Percentiles rank a stretch among this genome's conserved stretches.
Evolutionary conservation across 2,113 vertebrate genomes (phyloP).

Genomic region (Leuciscus idus): DNA sequence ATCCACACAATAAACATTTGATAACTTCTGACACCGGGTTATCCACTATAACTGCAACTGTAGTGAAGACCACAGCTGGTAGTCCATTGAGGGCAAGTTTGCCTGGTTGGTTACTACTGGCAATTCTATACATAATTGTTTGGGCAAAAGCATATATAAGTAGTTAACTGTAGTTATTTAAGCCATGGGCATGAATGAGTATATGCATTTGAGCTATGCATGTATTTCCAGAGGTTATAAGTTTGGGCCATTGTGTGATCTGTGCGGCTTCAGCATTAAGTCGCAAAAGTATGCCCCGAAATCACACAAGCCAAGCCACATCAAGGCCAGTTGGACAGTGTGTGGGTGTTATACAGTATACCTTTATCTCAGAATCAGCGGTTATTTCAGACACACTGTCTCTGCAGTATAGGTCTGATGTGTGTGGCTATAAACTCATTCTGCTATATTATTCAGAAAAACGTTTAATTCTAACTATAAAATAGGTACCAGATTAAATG

Average conservation of each 20-base stretch:
- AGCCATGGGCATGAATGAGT: background rate
- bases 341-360: background rate
- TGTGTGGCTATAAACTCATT: background rate
- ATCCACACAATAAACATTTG: background rate
- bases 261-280: slow-evolving; percentile 29
- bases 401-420: slow-evolving; percentile 4
- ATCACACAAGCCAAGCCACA: slow-evolving; percentile 35
- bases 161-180: background rate
- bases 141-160: background rate
- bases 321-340: slow-evolving; percentile 20
- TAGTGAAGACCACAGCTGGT: background rate
- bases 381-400: background rate
- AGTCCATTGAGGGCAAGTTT: background rate
- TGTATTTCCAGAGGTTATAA: slow-evolving; percentile 1
- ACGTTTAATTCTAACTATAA: background rate
- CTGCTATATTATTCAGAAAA: background rate
- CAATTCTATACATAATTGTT: background rate
- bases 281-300: background rate
- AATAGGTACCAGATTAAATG: background rate
- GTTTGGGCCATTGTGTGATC: background rate
- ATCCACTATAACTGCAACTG: background rate
- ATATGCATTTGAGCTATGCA: background rate
- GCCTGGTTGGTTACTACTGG: background rate
- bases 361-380: slow-evolving; percentile 38
- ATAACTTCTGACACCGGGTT: slow-evolving; percentile 5